Evolutionary conservation across 2,113 vertebrate species (phyloP).

Genomic region (Burhinus bistriatus): DNA sequence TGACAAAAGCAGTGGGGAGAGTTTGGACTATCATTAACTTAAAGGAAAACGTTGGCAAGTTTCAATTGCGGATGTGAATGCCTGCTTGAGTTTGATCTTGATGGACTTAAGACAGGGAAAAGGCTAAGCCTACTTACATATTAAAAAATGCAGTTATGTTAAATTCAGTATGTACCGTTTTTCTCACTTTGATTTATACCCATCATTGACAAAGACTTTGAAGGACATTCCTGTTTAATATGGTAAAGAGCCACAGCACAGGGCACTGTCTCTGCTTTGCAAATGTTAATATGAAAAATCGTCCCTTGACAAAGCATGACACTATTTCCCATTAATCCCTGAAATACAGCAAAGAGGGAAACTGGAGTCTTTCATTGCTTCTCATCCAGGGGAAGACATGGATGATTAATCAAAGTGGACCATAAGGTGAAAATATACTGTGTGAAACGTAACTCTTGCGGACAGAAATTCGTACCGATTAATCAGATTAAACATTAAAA

Average conservation of each 20-base stretch:
- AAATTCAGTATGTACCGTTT: conserved; percentile 65
- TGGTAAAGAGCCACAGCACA: conserved; percentile 63
- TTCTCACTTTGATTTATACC: conserved; percentile 73
- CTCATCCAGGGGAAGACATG: conserved; percentile 40
- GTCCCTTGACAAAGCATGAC: conserved; percentile 64
- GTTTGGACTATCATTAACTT: conserved; percentile 72
- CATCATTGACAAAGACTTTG: conserved; percentile 58
- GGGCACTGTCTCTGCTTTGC: conserved; percentile 60
- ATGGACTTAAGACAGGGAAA: conserved; percentile 67
- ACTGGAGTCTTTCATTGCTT: conserved; percentile 60
- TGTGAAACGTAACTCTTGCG: conserved; percentile 19
- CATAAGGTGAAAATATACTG: conserved; percentile 39
- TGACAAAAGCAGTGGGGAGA: conserved; percentile 75
- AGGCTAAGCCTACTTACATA: conserved; percentile 76
- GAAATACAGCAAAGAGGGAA: conserved; percentile 57
- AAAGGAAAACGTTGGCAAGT: conserved; percentile 65
- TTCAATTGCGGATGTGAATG: conserved; percentile 71
- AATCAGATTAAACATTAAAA: conserved; percentile 39
- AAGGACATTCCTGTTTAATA: conserved; percentile 71
- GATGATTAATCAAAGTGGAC: conserved; percentile 66
- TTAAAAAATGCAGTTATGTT: conserved; percentile 76
- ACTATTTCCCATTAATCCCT: conserved; percentile 66
- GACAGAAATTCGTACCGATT: conserved; percentile 32
- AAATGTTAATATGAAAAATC: conserved; percentile 69
- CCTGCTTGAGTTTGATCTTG: conserved; percentile 73